phyloP scores from a whole-genome alignment of 1,140 invertebrate species.

The Wiebesia pumilae region DNA sequence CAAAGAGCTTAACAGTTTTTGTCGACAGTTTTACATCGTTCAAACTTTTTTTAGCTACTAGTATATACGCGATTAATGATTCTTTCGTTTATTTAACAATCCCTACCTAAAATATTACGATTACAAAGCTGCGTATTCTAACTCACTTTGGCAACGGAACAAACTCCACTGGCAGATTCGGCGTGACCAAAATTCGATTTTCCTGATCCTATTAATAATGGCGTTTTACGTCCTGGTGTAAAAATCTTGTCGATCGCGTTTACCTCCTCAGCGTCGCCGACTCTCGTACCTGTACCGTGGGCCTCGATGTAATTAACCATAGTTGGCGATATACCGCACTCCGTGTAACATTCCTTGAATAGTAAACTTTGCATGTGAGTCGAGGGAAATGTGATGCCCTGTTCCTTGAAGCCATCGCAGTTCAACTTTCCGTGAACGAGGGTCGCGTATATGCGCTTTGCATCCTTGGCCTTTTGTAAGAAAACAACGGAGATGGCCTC shows the following conservation, averaged over 20 bases:
- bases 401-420: slow-evolving; percentile 85
- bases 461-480: slow-evolving; percentile 85
- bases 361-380: slow-evolving; percentile 86
- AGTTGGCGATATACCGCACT: slow-evolving; percentile 83
- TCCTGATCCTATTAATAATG: slow-evolving; percentile 88
- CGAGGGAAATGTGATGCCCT: slow-evolving; percentile 93
- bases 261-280: slow-evolving; percentile 90
- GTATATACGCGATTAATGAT: too few relatives aligned
- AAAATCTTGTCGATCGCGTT: slow-evolving; percentile 87
- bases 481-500: slow-evolving; percentile 86
- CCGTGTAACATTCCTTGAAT: slow-evolving; percentile 87
- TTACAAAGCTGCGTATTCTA: too few relatives aligned
- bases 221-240: slow-evolving; percentile 79
- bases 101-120: too few relatives aligned
- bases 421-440: slow-evolving; percentile 82
- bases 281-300: slow-evolving; percentile 88
- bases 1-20: too few relatives aligned
- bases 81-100: too few relatives aligned
- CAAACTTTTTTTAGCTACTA: too few relatives aligned
- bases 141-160: slow-evolving; percentile 85
- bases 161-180: slow-evolving; percentile 89
- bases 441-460: slow-evolving; percentile 83
- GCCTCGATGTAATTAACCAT: slow-evolving; percentile 88
- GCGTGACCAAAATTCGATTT: slow-evolving; percentile 95
- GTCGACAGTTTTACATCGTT: too few relatives aligned